Base-by-base conservation (phyloP, 2,797 vertebrate species). In the Argyrosomus regius region DNA sequence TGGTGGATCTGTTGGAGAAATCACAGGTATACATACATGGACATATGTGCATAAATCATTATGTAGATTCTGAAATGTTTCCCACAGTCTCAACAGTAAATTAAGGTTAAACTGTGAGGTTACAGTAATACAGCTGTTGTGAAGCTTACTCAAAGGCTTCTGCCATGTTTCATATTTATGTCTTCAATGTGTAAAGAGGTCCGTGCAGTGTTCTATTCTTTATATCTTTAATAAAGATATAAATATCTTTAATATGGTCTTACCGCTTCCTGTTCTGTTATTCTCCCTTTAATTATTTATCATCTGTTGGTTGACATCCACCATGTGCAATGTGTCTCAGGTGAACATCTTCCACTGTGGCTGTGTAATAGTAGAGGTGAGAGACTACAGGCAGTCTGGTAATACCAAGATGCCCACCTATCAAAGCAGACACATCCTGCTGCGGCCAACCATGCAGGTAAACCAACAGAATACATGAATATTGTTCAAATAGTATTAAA, bases 341-440 rank as follows among this genome's bases (percentile, higher is more conserved):
- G 97, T 99, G 85, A 99, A 99, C 94, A 99, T 99, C 94, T 99
- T 99, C 93, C 98, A 99, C 81, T 98, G 98, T 91, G 98, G 98
- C 59, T 99, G 98, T 91, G 98, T 99, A 74, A 96, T 99, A 91
- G 97, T 98, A 53, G 98, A 99, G 93, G 97, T 99, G 80, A 96
- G 98, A 92, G 98, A 99, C 90, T 99, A 99, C 75, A 94, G 98
- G 74, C 98, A 99, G 91, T 98, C 96, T 85, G 96, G 96, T 75
- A 97, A 97, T 72, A 95, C 97, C 90, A 99, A 99, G 92, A 97
- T 97, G 87, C 97, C 97, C 63, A 95, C 96, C 0, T 99, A 97
- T 91, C 97, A 99, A 95, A 98, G 96, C 91, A 96, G 96, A 72
- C 97, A 99, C 86, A 94, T 99, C 91, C 96, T 99, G 73, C 92